phyloP scores from a whole-genome alignment of 92 coral and sea anemone species.

The Galaxea fascicularis region DNA sequence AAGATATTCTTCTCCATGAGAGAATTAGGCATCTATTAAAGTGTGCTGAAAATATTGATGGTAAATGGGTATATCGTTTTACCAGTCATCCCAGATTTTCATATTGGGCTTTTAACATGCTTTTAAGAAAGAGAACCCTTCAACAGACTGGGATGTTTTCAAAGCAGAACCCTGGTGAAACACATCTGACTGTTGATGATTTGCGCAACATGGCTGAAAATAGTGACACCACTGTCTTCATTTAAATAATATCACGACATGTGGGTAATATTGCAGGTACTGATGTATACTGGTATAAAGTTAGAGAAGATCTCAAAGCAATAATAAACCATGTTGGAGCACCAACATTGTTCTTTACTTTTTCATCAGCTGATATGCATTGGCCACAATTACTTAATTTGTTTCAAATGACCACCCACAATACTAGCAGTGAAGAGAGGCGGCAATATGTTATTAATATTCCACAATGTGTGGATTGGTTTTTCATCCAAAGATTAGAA shows the following conservation, averaged over 20 bases:
- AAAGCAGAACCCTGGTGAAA: constrained; percentile 20
- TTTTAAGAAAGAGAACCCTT: constrained; percentile 56
- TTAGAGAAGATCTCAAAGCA: too few species aligned
- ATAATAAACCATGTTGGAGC: constrained; percentile 44
- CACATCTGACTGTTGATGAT: constrained; percentile 26
- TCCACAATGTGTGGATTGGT: constrained; percentile 81
- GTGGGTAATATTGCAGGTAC: constrained; percentile 54
- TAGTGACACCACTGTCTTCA: constrained; percentile 24
- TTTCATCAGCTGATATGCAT: too few species aligned
- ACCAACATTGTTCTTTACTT: constrained; percentile 61
- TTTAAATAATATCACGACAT: constrained; percentile 60
- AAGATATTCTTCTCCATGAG: constrained; percentile 41
- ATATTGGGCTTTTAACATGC: constrained; percentile 66
- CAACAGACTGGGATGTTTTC: constrained; percentile 31
- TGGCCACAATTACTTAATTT: constrained; percentile 51
- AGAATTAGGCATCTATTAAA: constrained; percentile 49
- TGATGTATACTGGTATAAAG: too few species aligned
- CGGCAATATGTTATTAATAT: constrained; percentile 72
- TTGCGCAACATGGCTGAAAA: constrained; percentile 62
- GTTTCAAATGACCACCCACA: constrained; percentile 23
- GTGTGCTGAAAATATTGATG: constrained; percentile 53
- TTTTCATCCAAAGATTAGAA: constrained; percentile 85
- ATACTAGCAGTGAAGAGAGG: constrained; percentile 60
- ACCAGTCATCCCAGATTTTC: constrained; percentile 71
- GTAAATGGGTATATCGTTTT: constrained; percentile 46